Evolutionary conservation across 2,888 invertebrate genomes (phyloP).

Genomic region (Tachystola acroxantha): DNA sequence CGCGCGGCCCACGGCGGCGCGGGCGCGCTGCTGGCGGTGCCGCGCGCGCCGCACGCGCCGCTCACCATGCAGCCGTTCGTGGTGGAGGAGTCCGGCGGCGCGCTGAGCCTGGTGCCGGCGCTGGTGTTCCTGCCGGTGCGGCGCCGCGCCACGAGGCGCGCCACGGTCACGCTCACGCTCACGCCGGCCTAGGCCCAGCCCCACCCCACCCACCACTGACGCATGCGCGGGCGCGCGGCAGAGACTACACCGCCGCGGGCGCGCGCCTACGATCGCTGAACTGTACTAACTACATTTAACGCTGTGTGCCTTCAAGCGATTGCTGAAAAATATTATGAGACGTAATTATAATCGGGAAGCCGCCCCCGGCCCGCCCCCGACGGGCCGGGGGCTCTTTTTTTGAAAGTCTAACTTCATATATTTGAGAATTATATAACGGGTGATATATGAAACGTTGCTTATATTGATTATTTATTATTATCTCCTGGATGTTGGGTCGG

Average conservation of each 20-base stretch:
- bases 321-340: slow-evolving; percentile 80
- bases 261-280: slow-evolving; percentile 65
- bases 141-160: slow-evolving; percentile 89
- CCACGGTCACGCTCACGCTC: slow-evolving; percentile 94
- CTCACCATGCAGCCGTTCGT: slow-evolving; percentile 97
- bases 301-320: slow-evolving; percentile 92
- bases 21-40: slow-evolving; percentile 71
- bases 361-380: slow-evolving; percentile 61
- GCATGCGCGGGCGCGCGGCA: slow-evolving; percentile 44
- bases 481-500: slow-evolving; percentile 74
- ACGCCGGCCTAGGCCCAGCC: slow-evolving; percentile 87
- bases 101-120: slow-evolving; percentile 89
- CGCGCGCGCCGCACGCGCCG: slow-evolving; percentile 81
- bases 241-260: slow-evolving; percentile 51
- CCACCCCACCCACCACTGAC: slow-evolving; percentile 20
- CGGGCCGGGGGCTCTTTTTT: slow-evolving; percentile 53
- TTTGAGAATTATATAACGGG: slow-evolving; percentile 77
- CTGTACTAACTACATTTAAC: slow-evolving; percentile 79
- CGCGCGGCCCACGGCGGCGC: slow-evolving; percentile 70
- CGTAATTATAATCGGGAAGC: slow-evolving; percentile 70
- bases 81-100: slow-evolving; percentile 81
- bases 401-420: slow-evolving; percentile 73
- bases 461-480: slow-evolving; percentile 72
- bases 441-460: slow-evolving; percentile 79
- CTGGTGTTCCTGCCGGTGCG: slow-evolving; percentile 96